Percentiles rank a stretch among this genome's conserved stretches.
phyloP scores from a whole-genome alignment of 2,888 invertebrate species.

The Acanthoscelides obtectus region DNA sequence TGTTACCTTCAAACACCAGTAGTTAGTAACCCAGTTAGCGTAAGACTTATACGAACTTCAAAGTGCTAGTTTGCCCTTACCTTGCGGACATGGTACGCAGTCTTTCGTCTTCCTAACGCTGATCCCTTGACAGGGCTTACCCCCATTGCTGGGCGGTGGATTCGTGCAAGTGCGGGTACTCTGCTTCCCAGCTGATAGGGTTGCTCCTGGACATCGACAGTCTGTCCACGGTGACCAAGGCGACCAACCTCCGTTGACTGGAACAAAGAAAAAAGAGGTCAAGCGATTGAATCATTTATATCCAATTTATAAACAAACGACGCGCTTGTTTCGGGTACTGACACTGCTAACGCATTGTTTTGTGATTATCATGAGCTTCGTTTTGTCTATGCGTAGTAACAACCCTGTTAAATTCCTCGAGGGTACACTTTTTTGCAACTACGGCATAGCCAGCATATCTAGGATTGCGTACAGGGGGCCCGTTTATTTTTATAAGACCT shows the following conservation, averaged over 20 bases:
- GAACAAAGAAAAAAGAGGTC: too few species aligned
- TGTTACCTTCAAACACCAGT: not conserved
- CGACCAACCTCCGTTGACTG: slow-evolving; percentile 96
- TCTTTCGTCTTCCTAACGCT: slow-evolving; percentile 75
- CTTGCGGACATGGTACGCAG: slow-evolving; percentile 73
- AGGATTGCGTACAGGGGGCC: too few species aligned
- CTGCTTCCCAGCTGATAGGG: slow-evolving; percentile 68
- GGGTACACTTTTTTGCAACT: too few species aligned
- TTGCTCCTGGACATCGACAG: slow-evolving; percentile 75
- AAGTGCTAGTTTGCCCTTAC: slow-evolving; percentile 33
- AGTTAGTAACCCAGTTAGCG: not conserved
- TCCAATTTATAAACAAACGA: too few species aligned
- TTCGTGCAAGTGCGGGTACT: slow-evolving; percentile 81
- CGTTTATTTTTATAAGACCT: too few species aligned
- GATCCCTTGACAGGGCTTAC: slow-evolving; percentile 78
- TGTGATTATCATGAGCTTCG: too few species aligned
- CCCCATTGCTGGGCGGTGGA: slow-evolving; percentile 89
- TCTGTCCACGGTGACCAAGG: slow-evolving; percentile 86
- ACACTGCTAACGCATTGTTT: too few species aligned
- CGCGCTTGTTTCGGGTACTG: too few species aligned
- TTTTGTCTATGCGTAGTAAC: too few species aligned
- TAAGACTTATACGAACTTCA: not conserved
- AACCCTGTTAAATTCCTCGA: too few species aligned
- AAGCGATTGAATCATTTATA: too few species aligned
- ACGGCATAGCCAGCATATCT: too few species aligned